Evolutionary conservation across 2,888 invertebrate species (phyloP).

Genomic region (Selenia dentaria): DNA sequence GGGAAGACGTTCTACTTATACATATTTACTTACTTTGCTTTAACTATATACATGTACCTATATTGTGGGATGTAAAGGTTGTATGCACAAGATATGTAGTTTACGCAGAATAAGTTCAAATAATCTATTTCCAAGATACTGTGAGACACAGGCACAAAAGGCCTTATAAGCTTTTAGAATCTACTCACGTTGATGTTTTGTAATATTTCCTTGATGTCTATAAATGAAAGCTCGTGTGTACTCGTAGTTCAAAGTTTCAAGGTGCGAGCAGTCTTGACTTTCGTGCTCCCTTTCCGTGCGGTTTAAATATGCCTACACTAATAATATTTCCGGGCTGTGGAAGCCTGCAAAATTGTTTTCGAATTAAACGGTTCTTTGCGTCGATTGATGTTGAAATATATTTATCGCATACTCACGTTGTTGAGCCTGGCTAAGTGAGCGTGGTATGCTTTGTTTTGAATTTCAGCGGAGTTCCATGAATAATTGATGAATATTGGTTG

Average conservation of each 20-base stretch:
- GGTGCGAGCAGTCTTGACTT: constrained; percentile 8
- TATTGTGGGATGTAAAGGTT: no score
- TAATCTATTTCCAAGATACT: no score
- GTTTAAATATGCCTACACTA: neutral
- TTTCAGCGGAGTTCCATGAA: no score
- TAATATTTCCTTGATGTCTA: constrained; percentile 24
- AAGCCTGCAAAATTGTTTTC: constrained; percentile 1
- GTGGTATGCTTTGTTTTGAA: no score
- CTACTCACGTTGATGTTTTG: constrained; percentile 27
- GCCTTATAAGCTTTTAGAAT: constrained; percentile 26
- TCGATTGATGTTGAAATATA: neutral
- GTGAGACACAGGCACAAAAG: constrained; percentile 14
- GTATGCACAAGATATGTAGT: no score
- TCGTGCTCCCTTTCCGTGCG: constrained; percentile 1
- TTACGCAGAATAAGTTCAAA: no score
- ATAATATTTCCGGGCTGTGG: constrained; percentile 4
- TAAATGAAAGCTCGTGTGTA: constrained; percentile 9
- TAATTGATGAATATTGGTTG: no score
- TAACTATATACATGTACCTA: no score
- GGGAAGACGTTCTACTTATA: no score
- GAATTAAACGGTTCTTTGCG: neutral
- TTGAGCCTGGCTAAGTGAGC: no score
- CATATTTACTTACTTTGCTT: no score
- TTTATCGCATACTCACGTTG: neutral
- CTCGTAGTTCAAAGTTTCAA: constrained; percentile 5